Base-by-base conservation (phyloP, 2,888 invertebrate species). In the Malthinus flaveolus region DNA sequence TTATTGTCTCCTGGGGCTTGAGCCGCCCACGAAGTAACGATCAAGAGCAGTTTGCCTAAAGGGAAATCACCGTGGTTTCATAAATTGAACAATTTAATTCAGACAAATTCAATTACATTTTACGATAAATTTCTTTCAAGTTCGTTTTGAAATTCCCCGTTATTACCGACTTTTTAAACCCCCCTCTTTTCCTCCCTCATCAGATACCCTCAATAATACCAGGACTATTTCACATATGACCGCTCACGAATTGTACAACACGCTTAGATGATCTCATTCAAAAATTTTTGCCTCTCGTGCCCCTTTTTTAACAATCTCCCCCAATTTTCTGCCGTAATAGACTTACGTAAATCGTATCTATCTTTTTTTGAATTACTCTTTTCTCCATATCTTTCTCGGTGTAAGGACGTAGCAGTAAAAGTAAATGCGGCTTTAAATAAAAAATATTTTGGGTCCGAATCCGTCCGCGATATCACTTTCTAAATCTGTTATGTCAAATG, bases 261-360 rank as follows among this genome's bases (percentile, higher is more conserved):
- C 84, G 84, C 84, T 84, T 82, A 83, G 83, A 81, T 84, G 84
- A 81, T 81, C 81, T 80, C 81, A 84, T 84, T 84, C 80, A 83
- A 75, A 73, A 74, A 73, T 66, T 69, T 23, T 64, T 66, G 68
- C 71, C 70, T 68, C 70, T 71, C 73, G 70, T 70, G 73, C 73
- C 71, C 67, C 69, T 66, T 68, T 65, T 67, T 70, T 59, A 56
- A 47, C 34, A 34, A 39, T 44, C 52, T 53, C 59, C 65, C 65
- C 62, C 56, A 60, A 59, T 64, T 63, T 64, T 56, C 62, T 31
- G 56, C 61, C 60, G 65, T 65, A 65, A 63, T 62, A 48, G 58
- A 50, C 50, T 55, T 53, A 55, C 57, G 59, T 59, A 59, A 62
- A 61, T 64, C 61, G 63, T 56, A 47, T 53, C 52, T 48, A 39